Base-by-base conservation (phyloP, 2,113 vertebrate genomes). In the Pogona vitticeps region DNA sequence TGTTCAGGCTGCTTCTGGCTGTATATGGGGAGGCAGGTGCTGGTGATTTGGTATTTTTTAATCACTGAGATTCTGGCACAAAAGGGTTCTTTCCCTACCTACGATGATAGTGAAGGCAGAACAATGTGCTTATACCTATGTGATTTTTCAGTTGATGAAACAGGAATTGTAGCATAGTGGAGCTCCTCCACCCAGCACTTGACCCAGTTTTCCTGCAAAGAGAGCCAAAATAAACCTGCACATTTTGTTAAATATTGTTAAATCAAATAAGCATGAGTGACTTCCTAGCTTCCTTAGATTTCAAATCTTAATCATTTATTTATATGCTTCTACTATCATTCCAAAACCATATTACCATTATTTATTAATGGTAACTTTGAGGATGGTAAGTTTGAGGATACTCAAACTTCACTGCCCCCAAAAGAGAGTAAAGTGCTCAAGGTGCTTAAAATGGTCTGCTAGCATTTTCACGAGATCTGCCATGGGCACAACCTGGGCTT, bases 261-360 rank as follows among this genome's bases (percentile, higher is more conserved):
- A n/a, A n/a, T n/a, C n/a, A n/a, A n/a, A n/a, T n/a, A n/a, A 6
- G 15, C 76, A 76, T 59, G 46, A 56, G 42, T 20, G n/a, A 68
- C 33, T 68, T 83, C 15, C 2, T 58, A 83, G 84, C 70, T 7
- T 70, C 5, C 73, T 78, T 73, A 85, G 8, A 15, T 86, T 88
- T 79, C 56, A 76, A 76, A 79, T 88, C 14, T 88, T 10, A 38
- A 8, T 71, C 89, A 61, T 0, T 0, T 73, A 52, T 36, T 71
- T n/a, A n/a, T n/a, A n/a, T n/a, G n/a, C n/a, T n/a, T n/a, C n/a
- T n/a, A n/a, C n/a, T n/a, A n/a, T n/a, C n/a, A n/a, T n/a, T n/a
- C n/a, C n/a, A n/a, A n/a, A n/a, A n/a, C n/a, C n/a, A n/a, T n/a
- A n/a, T n/a, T n/a, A n/a, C n/a, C n/a, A n/a, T n/a, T n/a, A n/a